Percentiles rank a stretch among this genome's conserved stretches.
These are phyloP conservation scores for Mimachlamys varia DNA, from an alignment of 2,888 invertebrate species.

Conservation along the genomic window DNA sequence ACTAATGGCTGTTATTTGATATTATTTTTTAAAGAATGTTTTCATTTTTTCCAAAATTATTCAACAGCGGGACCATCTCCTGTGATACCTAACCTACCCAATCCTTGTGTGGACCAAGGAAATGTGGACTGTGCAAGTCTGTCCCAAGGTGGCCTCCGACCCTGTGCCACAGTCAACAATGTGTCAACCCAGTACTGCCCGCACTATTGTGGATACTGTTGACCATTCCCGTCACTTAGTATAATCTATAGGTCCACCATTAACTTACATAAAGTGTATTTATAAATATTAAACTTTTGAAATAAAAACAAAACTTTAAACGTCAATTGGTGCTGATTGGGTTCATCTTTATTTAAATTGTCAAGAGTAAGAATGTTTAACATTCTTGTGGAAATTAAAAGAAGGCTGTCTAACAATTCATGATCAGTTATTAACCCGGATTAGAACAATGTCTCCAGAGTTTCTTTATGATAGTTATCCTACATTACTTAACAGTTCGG, in stretches of 20 bases:
- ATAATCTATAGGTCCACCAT: not conserved
- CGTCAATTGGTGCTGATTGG: too few species aligned
- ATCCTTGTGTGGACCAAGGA: not conserved
- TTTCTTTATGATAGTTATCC: too few species aligned
- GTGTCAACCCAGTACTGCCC: not conserved
- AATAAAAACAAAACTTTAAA: too few species aligned
- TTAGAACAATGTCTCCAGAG: too few species aligned
- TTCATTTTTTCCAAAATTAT: not conserved
- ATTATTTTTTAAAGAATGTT: not conserved
- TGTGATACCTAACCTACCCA: not conserved
- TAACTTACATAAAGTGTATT: not conserved
- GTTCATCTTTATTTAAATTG: too few species aligned
- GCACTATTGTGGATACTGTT: not conserved
- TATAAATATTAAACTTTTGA: not conserved
- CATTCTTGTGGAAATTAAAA: too few species aligned
- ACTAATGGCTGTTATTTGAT: not conserved
- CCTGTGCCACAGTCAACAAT: conserved; percentile 5
- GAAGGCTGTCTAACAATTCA: too few species aligned
- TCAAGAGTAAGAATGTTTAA: too few species aligned
- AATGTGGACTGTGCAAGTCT: conserved; percentile 13
- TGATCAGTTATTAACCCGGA: too few species aligned
- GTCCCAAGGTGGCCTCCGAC: not conserved
- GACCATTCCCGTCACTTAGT: not conserved
- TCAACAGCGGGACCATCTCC: not conserved
- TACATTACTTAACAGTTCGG: too few species aligned